Percentiles rank a stretch among this genome's conserved stretches.
phyloP scores from a whole-genome alignment of 2,113 vertebrate species.

The Oreochromis tanganicae region DNA sequence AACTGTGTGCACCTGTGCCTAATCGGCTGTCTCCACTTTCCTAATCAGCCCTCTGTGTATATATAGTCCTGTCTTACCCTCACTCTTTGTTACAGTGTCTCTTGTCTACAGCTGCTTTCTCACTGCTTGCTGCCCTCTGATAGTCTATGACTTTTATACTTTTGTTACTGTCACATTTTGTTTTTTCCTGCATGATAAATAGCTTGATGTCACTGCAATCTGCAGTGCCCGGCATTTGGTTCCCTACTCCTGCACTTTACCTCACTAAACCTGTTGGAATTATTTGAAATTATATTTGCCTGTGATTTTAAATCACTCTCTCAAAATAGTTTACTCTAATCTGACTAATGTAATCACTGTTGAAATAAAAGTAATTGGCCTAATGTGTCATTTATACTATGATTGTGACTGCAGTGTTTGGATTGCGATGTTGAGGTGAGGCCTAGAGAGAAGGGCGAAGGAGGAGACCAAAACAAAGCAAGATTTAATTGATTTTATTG shows the following conservation, averaged over 20 bases:
- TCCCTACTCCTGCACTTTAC: not conserved
- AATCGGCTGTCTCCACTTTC: not conserved
- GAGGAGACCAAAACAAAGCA: too few relatives aligned
- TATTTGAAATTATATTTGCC: not conserved
- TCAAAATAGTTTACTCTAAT: not conserved
- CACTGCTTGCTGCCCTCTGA: fast-evolving
- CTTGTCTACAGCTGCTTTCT: not conserved
- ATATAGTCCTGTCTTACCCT: not conserved
- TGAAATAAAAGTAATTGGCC: not conserved
- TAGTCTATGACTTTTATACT: fast-evolving
- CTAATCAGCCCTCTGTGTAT: not conserved
- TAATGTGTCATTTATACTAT: not conserved
- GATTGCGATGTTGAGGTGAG: too few relatives aligned
- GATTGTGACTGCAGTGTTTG: not conserved
- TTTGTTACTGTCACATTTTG: not conserved
- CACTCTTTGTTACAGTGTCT: fast-evolving
- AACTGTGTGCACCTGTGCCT: not conserved
- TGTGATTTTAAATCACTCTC: not conserved
- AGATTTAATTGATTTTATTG: too few relatives aligned
- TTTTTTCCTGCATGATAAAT: fast-evolving
- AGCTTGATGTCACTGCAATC: not conserved
- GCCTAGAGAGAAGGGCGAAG: too few relatives aligned
- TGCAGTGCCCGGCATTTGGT: fast-evolving
- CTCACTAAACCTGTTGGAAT: not conserved
- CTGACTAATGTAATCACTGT: not conserved